A percentile compares a stretch with the other conserved stretches of the same genome.
These are phyloP conservation scores for Troides aeacus DNA, from an alignment of 2,888 invertebrate species.

Conservation along the genomic window DNA sequence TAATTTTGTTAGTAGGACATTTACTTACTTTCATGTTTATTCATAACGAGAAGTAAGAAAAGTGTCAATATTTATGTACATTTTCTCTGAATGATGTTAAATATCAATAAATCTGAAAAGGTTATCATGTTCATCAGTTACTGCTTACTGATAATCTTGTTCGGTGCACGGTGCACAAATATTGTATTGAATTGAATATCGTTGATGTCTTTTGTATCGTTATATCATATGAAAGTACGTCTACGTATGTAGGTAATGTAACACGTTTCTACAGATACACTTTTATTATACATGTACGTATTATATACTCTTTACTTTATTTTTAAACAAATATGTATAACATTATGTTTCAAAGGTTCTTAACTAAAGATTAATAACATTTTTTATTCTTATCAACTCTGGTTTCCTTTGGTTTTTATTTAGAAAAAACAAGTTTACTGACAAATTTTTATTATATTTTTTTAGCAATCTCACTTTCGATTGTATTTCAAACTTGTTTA, in stretches of 20 bases:
- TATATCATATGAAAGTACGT: background rate
- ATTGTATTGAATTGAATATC: background rate
- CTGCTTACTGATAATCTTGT: background rate
- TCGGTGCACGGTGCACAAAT: background rate
- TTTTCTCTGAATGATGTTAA: background rate
- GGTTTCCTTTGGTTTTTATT: background rate
- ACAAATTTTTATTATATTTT: background rate
- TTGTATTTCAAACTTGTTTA: slow-evolving; percentile 58
- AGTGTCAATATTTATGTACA: no score
- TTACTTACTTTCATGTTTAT: no score
- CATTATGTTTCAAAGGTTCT: background rate
- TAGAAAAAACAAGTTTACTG: background rate
- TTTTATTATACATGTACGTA: background rate
- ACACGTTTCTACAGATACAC: background rate
- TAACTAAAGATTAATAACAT: background rate
- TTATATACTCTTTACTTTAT: background rate
- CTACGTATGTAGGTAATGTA: background rate
- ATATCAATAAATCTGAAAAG: background rate
- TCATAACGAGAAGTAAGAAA: no score
- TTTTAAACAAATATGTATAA: background rate
- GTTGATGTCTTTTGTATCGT: slow-evolving; percentile 22
- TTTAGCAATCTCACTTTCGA: slow-evolving; percentile 54
- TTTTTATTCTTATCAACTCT: background rate
- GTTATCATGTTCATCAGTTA: background rate
- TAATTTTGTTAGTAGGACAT: no score